phyloP scores from a whole-genome alignment of 92 coral and sea anemone species.

The Galaxea fascicularis region DNA sequence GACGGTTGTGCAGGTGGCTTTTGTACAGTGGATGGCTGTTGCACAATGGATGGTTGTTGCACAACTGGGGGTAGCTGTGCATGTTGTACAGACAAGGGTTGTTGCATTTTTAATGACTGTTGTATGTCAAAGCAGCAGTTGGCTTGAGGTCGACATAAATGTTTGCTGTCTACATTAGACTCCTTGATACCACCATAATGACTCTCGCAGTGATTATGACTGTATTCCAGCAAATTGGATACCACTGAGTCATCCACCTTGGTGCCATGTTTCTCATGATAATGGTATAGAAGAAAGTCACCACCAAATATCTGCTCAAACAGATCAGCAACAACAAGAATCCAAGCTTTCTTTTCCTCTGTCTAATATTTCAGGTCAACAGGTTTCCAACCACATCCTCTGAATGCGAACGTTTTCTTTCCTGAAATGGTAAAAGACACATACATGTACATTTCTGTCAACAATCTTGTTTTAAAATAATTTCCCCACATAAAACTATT shows the following conservation, averaged over 20 bases:
- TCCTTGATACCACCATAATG: neutral
- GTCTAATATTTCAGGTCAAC: slow-evolving; percentile 4
- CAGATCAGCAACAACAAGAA: neutral
- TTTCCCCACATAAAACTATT: too few relatives aligned
- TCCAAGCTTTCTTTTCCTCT: slow-evolving; percentile 26
- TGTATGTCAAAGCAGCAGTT: too few relatives aligned
- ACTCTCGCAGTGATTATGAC: slow-evolving; percentile 18
- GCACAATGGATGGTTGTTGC: too few relatives aligned
- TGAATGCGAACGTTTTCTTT: slow-evolving; percentile 20
- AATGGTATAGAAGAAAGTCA: slow-evolving; percentile 28
- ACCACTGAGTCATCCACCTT: neutral
- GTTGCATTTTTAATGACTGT: too few relatives aligned
- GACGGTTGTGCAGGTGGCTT: too few relatives aligned
- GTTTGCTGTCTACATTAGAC: neutral
- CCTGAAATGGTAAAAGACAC: too few relatives aligned
- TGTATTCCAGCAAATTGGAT: slow-evolving; percentile 7
- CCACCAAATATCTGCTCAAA: slow-evolving; percentile 42
- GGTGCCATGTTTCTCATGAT: slow-evolving; percentile 29
- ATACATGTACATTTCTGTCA: too few relatives aligned
- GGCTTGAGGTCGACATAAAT: neutral
- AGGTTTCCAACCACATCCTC: slow-evolving; percentile 49
- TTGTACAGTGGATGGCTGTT: too few relatives aligned
- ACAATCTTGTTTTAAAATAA: too few relatives aligned
- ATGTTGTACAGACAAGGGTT: too few relatives aligned
- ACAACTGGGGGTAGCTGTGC: too few relatives aligned